A percentile compares a stretch with the other conserved stretches of the same genome.
Conservation (phyloP, 2,113 vertebrate genomes). For the Oreochromis spilurus region DNA sequence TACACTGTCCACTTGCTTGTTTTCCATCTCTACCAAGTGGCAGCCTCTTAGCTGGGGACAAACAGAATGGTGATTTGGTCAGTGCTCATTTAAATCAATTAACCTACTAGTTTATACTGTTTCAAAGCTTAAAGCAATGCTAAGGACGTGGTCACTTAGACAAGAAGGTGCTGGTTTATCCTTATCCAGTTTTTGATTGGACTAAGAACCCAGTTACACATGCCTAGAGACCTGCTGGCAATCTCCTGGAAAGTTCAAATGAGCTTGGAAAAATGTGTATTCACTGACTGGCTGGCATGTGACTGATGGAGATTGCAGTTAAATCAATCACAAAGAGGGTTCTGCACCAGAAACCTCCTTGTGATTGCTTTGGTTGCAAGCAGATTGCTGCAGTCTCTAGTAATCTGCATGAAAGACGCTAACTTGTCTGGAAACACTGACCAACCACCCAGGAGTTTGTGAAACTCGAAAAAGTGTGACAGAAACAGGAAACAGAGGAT, state of each 20-base stretch:
- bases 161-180: background rate
- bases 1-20: background rate
- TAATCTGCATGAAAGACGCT: background rate
- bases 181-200: background rate
- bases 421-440: background rate
- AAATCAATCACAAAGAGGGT: background rate
- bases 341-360: background rate
- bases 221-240: background rate
- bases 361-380: background rate
- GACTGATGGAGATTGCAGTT: background rate
- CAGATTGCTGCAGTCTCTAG: background rate
- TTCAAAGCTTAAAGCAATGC: background rate
- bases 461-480: rapidly evolving
- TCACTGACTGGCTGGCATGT: background rate
- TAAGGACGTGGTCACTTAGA: background rate
- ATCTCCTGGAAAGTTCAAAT: background rate
- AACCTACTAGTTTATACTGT: background rate
- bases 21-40: background rate
- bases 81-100: background rate
- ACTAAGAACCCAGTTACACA: background rate
- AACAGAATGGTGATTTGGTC: background rate
- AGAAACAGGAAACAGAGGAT: background rate
- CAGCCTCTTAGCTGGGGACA: background rate
- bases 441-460: background rate
- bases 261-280: background rate